These are phyloP conservation scores for Hydrocynus forskahlii DNA, from an alignment of 2,797 vertebrate species.

Conservation along the genomic window DNA sequence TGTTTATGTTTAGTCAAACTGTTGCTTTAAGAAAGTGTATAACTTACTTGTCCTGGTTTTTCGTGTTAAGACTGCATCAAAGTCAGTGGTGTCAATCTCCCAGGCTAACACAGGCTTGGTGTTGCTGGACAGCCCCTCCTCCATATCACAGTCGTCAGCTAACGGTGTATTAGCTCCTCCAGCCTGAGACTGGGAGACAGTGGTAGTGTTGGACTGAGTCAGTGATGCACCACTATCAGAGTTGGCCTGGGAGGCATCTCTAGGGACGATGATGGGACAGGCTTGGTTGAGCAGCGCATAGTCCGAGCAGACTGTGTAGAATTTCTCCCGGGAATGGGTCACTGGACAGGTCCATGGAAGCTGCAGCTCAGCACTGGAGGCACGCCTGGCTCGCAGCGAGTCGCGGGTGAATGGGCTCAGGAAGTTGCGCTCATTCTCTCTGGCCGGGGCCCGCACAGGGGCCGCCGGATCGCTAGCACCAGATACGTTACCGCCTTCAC, in stretches of 20 bases:
- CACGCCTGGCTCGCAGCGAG: constrained; percentile 73
- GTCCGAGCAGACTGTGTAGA: constrained; percentile 98
- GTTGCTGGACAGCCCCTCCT: constrained; percentile 77
- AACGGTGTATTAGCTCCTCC: constrained; percentile 76
- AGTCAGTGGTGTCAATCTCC: constrained; percentile 97
- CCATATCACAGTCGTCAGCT: constrained; percentile 83
- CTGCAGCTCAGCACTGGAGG: constrained; percentile 84
- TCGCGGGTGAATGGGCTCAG: constrained; percentile 79
- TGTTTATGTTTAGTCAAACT: not conserved
- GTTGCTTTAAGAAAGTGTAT: not conserved
- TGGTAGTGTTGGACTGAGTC: constrained; percentile 73
- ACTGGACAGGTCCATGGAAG: constrained; percentile 95
- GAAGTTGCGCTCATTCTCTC: constrained; percentile 64
- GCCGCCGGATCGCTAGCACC: constrained; percentile 74
- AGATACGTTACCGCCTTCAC: constrained; percentile 81
- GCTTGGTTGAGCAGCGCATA: constrained; percentile 97
- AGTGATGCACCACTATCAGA: constrained; percentile 71
- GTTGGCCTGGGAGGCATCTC: constrained; percentile 70
- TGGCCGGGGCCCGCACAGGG: constrained; percentile 69
- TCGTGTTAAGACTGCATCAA: constrained; percentile 83
- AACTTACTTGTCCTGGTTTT: constrained; percentile 89
- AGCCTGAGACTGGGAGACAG: constrained; percentile 70
- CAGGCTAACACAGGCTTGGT: constrained; percentile 89
- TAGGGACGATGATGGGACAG: constrained; percentile 76
- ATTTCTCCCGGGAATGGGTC: constrained; percentile 95